Conservation (phyloP, 2,888 invertebrate genomes). For the Apamea sordens region DNA sequence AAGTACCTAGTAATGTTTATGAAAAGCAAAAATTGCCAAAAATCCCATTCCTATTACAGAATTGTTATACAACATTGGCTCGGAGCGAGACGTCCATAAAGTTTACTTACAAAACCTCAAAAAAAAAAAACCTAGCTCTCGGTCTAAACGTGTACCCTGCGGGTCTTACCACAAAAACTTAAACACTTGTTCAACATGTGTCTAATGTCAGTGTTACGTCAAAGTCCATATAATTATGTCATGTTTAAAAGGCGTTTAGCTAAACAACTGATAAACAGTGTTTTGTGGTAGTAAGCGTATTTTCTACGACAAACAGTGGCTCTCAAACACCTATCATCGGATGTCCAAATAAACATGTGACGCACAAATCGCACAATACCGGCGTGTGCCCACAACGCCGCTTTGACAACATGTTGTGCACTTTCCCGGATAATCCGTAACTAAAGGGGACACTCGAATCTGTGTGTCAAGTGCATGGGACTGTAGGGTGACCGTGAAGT, state of each 20-base stretch:
- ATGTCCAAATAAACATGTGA: slow-evolving; percentile 70
- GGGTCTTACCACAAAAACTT: too few relatives aligned
- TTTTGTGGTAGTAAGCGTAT: neutral
- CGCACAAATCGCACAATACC: slow-evolving; percentile 61
- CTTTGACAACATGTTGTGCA: slow-evolving; percentile 87
- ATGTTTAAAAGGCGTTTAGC: too few relatives aligned
- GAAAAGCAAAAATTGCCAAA: neutral
- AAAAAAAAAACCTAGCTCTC: neutral
- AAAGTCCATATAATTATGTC: too few relatives aligned
- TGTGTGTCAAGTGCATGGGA: slow-evolving; percentile 76
- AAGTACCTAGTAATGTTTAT: neutral
- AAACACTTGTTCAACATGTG: too few relatives aligned
- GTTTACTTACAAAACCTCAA: neutral
- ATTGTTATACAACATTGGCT: neutral
- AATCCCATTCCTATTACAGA: neutral
- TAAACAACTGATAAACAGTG: too few relatives aligned
- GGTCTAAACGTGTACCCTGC: neutral
- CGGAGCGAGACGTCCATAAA: neutral
- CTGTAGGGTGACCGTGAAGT: slow-evolving; percentile 73
- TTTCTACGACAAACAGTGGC: slow-evolving; percentile 40
- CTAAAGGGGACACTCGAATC: slow-evolving; percentile 81
- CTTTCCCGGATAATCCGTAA: slow-evolving; percentile 87
- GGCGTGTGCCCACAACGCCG: slow-evolving; percentile 70
- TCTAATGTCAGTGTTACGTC: too few relatives aligned
- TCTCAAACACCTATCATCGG: slow-evolving; percentile 60